phyloP scores from a whole-genome alignment of 2,888 invertebrate species.

The Lasioglossum malachurum region DNA sequence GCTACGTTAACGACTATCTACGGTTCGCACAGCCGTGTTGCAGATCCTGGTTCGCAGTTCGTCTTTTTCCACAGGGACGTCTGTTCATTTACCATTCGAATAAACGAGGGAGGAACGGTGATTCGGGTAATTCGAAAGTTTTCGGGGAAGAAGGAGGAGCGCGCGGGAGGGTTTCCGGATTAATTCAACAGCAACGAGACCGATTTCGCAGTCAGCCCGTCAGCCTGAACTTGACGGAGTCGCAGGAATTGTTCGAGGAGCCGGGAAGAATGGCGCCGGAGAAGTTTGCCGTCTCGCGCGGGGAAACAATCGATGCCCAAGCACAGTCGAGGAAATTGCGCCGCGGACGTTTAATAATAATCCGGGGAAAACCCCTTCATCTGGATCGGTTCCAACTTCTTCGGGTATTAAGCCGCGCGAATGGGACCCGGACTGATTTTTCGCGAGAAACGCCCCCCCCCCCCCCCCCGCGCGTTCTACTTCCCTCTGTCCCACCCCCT shows the following conservation, averaged over 20 bases:
- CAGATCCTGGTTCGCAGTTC: not conserved
- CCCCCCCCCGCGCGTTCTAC: not conserved
- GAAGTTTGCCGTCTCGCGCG: conserved; percentile 3
- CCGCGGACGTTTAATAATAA: conserved; percentile 55
- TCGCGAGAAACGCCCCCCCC: not conserved
- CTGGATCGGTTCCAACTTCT: conserved; percentile 63
- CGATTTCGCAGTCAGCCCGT: not conserved
- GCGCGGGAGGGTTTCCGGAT: not conserved
- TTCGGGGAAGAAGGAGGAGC: not conserved
- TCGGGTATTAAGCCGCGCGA: conserved; percentile 45
- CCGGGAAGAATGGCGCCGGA: not conserved
- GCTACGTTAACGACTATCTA: not conserved
- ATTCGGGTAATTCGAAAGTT: conserved; percentile 8
- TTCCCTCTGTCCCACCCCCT: not conserved
- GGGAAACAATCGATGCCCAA: not conserved
- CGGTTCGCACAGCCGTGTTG: not conserved
- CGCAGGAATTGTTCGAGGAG: conserved; percentile 1
- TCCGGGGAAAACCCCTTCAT: conserved; percentile 45
- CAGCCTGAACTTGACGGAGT: not conserved
- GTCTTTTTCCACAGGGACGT: not conserved
- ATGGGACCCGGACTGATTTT: conserved; percentile 20
- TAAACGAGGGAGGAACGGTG: not conserved
- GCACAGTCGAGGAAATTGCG: conserved; percentile 21
- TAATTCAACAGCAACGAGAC: conserved; percentile 2
- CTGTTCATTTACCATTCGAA: not conserved